Conservation (phyloP, 2,888 invertebrate genomes). For the Oligia latruncula region DNA sequence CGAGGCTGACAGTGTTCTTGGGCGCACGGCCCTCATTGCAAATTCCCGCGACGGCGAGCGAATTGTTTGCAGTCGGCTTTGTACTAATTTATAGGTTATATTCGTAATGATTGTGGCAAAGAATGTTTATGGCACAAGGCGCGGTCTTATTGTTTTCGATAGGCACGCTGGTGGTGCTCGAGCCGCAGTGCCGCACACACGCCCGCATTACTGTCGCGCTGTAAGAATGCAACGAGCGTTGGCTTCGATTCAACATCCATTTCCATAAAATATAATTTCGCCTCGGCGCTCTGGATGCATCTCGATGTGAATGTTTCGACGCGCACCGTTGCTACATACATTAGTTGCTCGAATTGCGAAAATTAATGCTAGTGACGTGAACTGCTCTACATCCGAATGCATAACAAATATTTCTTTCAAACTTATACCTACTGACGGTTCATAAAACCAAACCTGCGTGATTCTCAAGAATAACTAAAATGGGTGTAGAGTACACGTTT, state of each 20-base stretch:
- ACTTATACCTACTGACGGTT: conserved; percentile 55
- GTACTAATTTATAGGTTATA: conserved; percentile 88
- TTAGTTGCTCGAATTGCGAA: conserved; percentile 74
- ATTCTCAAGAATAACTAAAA: conserved; percentile 77
- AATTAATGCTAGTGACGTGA: conserved; percentile 73
- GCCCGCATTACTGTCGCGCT: conserved; percentile 84
- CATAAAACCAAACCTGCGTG: conserved; percentile 71
- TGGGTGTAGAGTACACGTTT: conserved; percentile 71
- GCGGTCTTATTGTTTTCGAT: conserved; percentile 88
- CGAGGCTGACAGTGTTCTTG: conserved; percentile 63
- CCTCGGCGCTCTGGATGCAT: conserved; percentile 80
- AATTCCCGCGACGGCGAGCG: conserved; percentile 79
- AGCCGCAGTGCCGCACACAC: conserved; percentile 76
- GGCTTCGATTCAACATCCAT: conserved; percentile 87
- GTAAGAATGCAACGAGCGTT: conserved; percentile 83
- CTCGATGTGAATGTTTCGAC: conserved; percentile 78
- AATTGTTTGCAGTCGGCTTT: conserved; percentile 80
- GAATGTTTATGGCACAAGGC: conserved; percentile 88
- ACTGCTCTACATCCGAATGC: conserved; percentile 70
- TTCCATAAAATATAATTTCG: conserved; percentile 88
- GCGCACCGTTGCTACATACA: conserved; percentile 67
- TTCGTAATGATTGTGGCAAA: conserved; percentile 88
- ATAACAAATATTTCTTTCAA: conserved; percentile 64
- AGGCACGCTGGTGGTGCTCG: conserved; percentile 78
- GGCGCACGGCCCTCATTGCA: conserved; percentile 77